Percentiles rank a stretch among this genome's conserved stretches.
phyloP scores from a whole-genome alignment of 1,140 invertebrate genomes.

The Vanessa atalanta region DNA sequence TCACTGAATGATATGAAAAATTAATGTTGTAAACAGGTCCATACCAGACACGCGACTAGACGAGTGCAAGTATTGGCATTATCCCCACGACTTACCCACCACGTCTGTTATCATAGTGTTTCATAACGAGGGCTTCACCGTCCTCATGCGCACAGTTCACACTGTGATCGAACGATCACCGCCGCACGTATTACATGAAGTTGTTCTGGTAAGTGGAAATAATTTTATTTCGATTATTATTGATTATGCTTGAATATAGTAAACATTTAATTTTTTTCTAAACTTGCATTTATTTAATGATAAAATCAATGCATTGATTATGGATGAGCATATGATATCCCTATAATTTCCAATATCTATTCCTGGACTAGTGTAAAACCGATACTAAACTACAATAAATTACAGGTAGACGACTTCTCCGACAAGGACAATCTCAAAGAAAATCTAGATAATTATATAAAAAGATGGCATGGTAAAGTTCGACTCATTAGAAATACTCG shows the following conservation, averaged over 20 bases:
- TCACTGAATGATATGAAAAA: background rate
- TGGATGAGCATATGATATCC: too few relatives aligned
- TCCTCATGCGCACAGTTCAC: slow-evolving; percentile 97
- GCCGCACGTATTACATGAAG: slow-evolving; percentile 93
- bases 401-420: slow-evolving; percentile 95
- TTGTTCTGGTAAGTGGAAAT: slow-evolving; percentile 87
- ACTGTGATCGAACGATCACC: slow-evolving; percentile 97
- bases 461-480: slow-evolving; percentile 93
- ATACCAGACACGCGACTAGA: slow-evolving; percentile 93
- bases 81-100: slow-evolving; percentile 92
- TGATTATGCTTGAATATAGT: background rate
- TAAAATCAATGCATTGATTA: too few relatives aligned
- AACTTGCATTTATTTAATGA: background rate
- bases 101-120: slow-evolving; percentile 99
- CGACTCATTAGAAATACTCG: slow-evolving; percentile 92
- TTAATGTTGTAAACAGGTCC: slow-evolving; percentile 76
- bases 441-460: slow-evolving; percentile 94
- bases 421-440: slow-evolving; percentile 96
- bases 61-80: slow-evolving; percentile 98
- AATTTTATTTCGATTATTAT: background rate
- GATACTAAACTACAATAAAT: background rate
- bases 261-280: background rate
- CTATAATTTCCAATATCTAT: background rate
- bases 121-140: slow-evolving; percentile 98
- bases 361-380: too few relatives aligned